A percentile compares a stretch with the other conserved stretches of the same genome.
Evolutionary conservation across 1,140 invertebrate species (phyloP).

Genomic region (Lepidurus packardi): DNA sequence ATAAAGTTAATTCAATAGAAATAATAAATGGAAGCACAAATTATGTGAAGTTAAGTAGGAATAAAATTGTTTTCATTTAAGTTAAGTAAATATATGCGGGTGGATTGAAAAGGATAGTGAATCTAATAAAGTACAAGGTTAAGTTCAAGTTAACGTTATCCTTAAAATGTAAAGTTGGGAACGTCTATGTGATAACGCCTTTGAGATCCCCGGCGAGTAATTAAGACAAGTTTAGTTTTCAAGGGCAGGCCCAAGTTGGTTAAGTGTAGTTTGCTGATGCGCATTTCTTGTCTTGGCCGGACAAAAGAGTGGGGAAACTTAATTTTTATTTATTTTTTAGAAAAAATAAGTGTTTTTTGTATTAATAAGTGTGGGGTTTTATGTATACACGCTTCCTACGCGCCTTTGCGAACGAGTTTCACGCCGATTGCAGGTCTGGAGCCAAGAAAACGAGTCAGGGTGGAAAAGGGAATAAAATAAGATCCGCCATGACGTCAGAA

Average conservation of each 20-base stretch:
- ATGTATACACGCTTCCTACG: slow-evolving; percentile 3
- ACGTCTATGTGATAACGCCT: background rate
- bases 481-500: slow-evolving; percentile 15
- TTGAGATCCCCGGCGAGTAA: background rate
- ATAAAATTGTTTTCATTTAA: too few species aligned
- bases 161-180: background rate
- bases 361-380: background rate
- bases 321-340: background rate
- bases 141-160: background rate
- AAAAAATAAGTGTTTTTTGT: background rate
- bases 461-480: background rate
- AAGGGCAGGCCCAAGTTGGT: background rate
- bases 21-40: too few species aligned
- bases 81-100: too few species aligned
- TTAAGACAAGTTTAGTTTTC: background rate
- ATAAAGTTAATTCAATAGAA: too few species aligned
- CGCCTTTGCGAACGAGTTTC: background rate
- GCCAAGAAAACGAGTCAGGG: background rate
- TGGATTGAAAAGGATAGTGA: too few species aligned
- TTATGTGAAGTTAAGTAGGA: too few species aligned
- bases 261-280: background rate
- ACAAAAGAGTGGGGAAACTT: too few species aligned
- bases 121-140: background rate
- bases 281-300: background rate
- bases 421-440: background rate